A percentile compares a stretch with the other conserved stretches of the same genome.
Evolutionary conservation across 2,113 vertebrate genomes (phyloP).

Genomic region (Pollachius pollachius): DNA sequence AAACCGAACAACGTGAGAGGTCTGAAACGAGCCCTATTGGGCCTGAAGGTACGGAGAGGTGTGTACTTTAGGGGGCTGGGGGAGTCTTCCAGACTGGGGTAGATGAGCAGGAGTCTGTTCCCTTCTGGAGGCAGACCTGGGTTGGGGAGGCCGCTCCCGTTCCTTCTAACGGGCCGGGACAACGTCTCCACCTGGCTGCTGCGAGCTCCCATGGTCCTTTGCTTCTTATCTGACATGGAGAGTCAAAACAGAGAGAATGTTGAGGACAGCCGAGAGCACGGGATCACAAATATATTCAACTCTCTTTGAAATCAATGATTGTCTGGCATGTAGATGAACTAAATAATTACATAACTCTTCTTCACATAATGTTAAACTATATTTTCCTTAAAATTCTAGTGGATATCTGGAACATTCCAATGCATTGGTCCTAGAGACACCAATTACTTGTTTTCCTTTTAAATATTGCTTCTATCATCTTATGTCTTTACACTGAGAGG

Average conservation of each 20-base stretch:
- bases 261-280: not conserved
- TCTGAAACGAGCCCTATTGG: no score
- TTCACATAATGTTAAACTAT: no score
- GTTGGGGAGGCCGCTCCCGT: constrained; percentile 53
- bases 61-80: not conserved
- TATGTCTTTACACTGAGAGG: no score
- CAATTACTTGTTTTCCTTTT: no score
- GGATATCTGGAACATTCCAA: no score
- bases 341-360: not conserved
- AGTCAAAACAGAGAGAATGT: not conserved
- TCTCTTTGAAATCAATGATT: not conserved
- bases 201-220: constrained; percentile 58
- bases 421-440: no score
- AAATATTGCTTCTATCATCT: no score
- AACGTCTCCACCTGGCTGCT: constrained; percentile 63
- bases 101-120: constrained; percentile 38
- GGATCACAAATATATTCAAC: not conserved
- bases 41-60: not conserved
- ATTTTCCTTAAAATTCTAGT: no score
- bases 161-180: constrained; percentile 64
- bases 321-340: not conserved
- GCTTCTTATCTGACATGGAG: constrained; percentile 68
- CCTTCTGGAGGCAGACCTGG: constrained; percentile 55
- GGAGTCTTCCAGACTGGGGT: constrained; percentile 31
- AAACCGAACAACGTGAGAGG: not conserved